These are phyloP conservation scores for Papilio protenor DNA, from an alignment of 2,888 invertebrate genomes.

Conservation along the genomic window DNA sequence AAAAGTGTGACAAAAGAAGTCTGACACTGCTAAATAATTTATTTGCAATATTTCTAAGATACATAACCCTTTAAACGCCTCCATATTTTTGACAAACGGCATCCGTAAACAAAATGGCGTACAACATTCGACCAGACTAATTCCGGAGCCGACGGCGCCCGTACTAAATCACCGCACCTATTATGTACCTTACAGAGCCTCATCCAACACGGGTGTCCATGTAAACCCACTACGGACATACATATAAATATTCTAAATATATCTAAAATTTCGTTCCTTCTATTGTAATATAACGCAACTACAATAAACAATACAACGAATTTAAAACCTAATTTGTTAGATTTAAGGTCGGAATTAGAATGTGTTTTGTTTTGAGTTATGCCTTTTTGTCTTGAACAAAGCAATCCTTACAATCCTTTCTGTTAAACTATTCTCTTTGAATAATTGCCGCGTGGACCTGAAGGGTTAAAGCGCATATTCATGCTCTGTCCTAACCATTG, in stretches of 20 bases:
- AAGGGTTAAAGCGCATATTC: constrained; percentile 82
- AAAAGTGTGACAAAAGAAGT: background rate
- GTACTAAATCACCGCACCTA: constrained; percentile 80
- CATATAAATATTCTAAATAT: constrained; percentile 83
- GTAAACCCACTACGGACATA: constrained; percentile 69
- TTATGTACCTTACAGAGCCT: constrained; percentile 74
- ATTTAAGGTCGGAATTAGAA: constrained; percentile 48
- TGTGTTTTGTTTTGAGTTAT: constrained; percentile 41
- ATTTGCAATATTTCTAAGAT: background rate
- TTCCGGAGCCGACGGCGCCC: constrained; percentile 70
- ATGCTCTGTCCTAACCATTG: constrained; percentile 77
- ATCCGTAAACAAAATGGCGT: constrained; percentile 67
- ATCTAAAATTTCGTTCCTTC: constrained; percentile 70
- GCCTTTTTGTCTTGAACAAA: constrained; percentile 49
- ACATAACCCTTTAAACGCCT: constrained; percentile 37
- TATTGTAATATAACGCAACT: constrained; percentile 42
- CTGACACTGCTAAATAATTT: background rate
- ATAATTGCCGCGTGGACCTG: constrained; percentile 84
- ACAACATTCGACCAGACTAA: constrained; percentile 73
- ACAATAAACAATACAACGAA: constrained; percentile 41
- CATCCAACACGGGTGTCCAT: constrained; percentile 73
- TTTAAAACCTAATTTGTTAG: constrained; percentile 42
- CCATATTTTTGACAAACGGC: constrained; percentile 54
- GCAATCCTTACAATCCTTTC: constrained; percentile 81
- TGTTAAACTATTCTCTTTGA: constrained; percentile 85